Percentiles rank a stretch among this genome's conserved stretches.
Conservation (phyloP, 2,888 invertebrate genomes). For the Crossocerus cetratus region DNA sequence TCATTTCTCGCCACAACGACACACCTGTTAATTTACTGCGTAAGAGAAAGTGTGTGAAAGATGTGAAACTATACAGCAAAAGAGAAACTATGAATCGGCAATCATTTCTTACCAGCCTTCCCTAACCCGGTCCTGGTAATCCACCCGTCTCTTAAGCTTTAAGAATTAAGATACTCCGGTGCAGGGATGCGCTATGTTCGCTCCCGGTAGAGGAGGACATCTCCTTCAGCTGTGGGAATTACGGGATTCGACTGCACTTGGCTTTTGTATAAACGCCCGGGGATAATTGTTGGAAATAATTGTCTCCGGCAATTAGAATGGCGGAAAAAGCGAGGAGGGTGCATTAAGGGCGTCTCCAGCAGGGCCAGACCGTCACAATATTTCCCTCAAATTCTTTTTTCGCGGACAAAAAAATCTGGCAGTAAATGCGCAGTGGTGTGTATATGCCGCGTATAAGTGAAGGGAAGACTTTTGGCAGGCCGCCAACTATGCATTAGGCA, state of each 20-base stretch:
- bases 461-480: not conserved
- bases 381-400: constrained; percentile 24
- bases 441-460: not conserved
- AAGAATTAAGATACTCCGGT: too few species aligned
- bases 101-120: too few species aligned
- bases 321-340: constrained; percentile 1
- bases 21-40: too few species aligned
- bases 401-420: not conserved
- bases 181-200: too few species aligned
- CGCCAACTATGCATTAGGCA: constrained; percentile 5
- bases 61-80: too few species aligned
- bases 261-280: constrained; percentile 31
- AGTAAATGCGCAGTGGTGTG: not conserved
- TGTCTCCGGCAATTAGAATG: constrained; percentile 36
- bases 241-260: constrained; percentile 42
- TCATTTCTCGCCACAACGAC: not conserved
- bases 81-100: too few species aligned
- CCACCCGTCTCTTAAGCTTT: too few species aligned
- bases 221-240: constrained; percentile 33
- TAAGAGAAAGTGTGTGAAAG: too few species aligned
- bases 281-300: constrained; percentile 50
- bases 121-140: not conserved
- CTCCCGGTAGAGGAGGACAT: not conserved
- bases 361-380: not conserved
- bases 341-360: not conserved